Conservation (phyloP, 1,140 invertebrate species). For the Phenacoccus solenopsis region DNA sequence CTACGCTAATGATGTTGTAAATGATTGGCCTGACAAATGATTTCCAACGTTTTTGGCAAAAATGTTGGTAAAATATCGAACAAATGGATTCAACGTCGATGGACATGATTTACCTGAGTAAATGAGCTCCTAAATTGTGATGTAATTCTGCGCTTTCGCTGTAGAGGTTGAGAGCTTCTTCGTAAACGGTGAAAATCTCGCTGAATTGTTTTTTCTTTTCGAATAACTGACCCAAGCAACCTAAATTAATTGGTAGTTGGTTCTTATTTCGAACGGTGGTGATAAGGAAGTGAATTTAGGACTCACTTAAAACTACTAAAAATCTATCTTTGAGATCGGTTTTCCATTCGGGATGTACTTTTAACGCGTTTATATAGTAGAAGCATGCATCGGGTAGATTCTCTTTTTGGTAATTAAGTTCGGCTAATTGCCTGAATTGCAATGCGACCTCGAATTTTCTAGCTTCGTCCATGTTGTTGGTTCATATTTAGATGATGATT, state of each 20-base stretch:
- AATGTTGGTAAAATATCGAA: conserved; percentile 19
- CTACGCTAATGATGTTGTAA: conserved; percentile 24
- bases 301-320: conserved; percentile 1
- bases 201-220: conserved; percentile 24
- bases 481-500: too few relatives aligned
- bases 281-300: neutral
- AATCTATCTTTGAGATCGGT: neutral
- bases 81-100: neutral
- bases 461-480: neutral
- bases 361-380: neutral
- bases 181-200: conserved; percentile 35
- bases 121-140: conserved; percentile 31
- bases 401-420: neutral
- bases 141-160: conserved; percentile 33
- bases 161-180: conserved; percentile 34
- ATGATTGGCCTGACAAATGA: conserved; percentile 15
- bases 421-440: neutral
- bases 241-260: conserved; percentile 24
- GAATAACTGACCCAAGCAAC: conserved; percentile 30
- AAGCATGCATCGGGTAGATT: neutral
- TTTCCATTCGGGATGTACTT: neutral
- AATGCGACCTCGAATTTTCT: conserved; percentile 6
- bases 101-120: conserved; percentile 33
- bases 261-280: neutral
- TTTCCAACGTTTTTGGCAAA: conserved; percentile 13